Base-by-base conservation (phyloP, 2,888 invertebrate genomes). In the Gortyna flavago region DNA sequence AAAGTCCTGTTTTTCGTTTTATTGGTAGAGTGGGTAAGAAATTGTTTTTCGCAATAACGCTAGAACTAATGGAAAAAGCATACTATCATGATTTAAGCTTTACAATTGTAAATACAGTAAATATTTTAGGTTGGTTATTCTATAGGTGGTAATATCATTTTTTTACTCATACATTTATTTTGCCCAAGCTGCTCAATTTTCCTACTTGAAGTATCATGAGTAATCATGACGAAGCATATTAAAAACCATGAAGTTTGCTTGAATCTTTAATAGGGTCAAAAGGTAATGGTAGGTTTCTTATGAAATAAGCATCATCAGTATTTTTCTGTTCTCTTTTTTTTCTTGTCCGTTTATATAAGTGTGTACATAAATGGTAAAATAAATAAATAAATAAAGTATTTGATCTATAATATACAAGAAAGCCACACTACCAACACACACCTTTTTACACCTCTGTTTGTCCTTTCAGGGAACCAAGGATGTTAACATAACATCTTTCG, bases 1-100 rank as follows among this genome's bases (percentile, higher is more conserved):
- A 2, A 74, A 38, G 77, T 41, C 65, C 25, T 11, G 38, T 41
- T 72, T 61, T 32, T 29, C 3, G 16, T 62, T 75, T 59, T n/a
- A 35, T 18, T 18, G 1, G 7, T 1, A 25, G 18, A 25, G 18
- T 5, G 25, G 16, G 18, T 32, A 35, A n/a, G 25, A 8, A 54
- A 51, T 68, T 54, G 2, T 51, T 54, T 18, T 68, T 35, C 18
- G 32, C 29, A 1, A 51, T 51, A 25, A 29, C 21, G 3, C 7
- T 21, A 54, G 25, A 25, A 54, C 25, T 25, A 54, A 54, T 25
- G 8, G 51, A 25, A 9, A 16, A 54, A 25, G 25, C 25, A 51
- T 51, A 51, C 0, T 48, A 48, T 18, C 48, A 48, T 21, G 7
- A 21, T 51, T 8, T 8, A 51, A 21, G 8, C 7, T 51, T 51